Conservation (phyloP, 2,888 invertebrate genomes). For the Abrostola triplasia region DNA sequence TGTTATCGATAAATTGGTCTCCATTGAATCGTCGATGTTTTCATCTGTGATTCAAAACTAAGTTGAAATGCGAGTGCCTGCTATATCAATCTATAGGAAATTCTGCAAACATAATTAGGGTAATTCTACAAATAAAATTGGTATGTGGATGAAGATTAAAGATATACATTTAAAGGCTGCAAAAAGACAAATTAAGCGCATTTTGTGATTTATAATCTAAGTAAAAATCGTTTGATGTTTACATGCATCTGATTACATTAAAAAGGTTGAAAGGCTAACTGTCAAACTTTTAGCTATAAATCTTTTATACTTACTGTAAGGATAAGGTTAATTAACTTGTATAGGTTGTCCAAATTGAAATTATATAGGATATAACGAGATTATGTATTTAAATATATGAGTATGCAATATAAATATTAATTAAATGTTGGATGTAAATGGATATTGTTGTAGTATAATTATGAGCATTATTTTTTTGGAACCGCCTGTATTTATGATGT, state of each 20-base stretch:
- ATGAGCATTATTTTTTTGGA: slow-evolving; percentile 30
- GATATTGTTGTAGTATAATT: slow-evolving; percentile 28
- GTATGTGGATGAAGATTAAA: neutral
- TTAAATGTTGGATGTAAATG: slow-evolving; percentile 23
- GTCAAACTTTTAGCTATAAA: neutral
- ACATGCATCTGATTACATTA: neutral
- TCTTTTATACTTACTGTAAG: slow-evolving; percentile 1
- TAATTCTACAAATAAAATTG: neutral
- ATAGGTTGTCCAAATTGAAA: slow-evolving; percentile 14
- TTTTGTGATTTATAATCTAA: neutral
- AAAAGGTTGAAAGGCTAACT: neutral
- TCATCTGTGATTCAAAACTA: too few species aligned
- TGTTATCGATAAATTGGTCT: too few species aligned
- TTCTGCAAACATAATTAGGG: neutral
- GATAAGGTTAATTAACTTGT: neutral
- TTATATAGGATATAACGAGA: slow-evolving; percentile 21
- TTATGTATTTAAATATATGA: slow-evolving; percentile 22
- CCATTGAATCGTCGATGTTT: too few species aligned
- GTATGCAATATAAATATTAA: slow-evolving; percentile 13
- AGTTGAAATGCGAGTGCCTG: too few species aligned
- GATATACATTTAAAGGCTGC: too few species aligned
- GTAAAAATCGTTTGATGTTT: neutral
- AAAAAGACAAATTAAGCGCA: neutral
- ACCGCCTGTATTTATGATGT: slow-evolving; percentile 47
- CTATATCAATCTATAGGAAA: too few species aligned